Percentiles rank a stretch among this genome's conserved stretches.
Evolutionary conservation across 53 echinoderm and acorn worm species (phyloP).

Genomic region (Temnopleurus reevesii): DNA sequence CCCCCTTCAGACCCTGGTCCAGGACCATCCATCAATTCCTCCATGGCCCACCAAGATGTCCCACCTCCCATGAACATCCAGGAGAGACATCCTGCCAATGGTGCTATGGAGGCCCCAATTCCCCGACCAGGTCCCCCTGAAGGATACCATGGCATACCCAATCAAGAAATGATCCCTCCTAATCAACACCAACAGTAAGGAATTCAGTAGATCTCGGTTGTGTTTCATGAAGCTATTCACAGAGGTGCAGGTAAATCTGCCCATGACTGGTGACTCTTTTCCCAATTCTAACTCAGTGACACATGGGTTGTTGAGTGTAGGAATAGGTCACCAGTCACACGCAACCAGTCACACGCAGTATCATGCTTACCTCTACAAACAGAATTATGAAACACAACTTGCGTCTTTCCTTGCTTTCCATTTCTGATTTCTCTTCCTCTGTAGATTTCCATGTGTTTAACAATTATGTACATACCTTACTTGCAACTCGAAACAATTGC

Average conservation of each 20-base stretch:
- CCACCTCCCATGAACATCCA: background rate
- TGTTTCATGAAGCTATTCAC: background rate
- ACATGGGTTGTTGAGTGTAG: no score
- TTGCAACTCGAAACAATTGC: background rate
- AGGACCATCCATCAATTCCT: background rate
- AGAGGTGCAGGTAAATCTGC: no score
- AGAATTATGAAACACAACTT: no score
- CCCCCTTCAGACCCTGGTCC: background rate
- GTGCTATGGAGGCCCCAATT: background rate
- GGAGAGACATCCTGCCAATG: conserved; percentile 3
- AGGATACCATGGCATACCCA: background rate
- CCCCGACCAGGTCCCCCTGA: background rate
- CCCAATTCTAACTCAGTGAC: background rate
- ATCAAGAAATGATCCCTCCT: background rate
- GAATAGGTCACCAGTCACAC: no score
- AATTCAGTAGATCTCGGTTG: background rate
- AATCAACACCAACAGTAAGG: background rate
- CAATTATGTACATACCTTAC: background rate
- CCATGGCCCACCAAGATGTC: background rate
- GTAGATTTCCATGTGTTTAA: background rate
- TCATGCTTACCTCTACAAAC: no score
- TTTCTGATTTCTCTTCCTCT: background rate
- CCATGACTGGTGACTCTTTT: no score
- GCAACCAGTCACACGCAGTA: no score
- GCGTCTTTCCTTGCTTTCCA: background rate